Conservation (phyloP, 2,888 invertebrate genomes). For the Ptilodon capucinus region DNA sequence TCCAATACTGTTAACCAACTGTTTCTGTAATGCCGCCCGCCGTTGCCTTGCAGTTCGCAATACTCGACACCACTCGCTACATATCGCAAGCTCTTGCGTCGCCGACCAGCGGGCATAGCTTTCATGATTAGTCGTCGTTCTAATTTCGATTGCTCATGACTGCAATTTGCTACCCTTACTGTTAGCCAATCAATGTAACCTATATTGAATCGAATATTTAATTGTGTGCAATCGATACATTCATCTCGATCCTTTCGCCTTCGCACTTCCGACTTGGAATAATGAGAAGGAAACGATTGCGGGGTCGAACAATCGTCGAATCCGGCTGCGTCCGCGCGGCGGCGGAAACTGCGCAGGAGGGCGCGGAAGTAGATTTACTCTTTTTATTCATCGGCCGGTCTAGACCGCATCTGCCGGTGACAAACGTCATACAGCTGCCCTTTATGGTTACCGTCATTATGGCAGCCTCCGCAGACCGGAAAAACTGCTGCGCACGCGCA, state of each 20-base stretch:
- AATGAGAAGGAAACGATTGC: slow-evolving; percentile 74
- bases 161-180: slow-evolving; percentile 43
- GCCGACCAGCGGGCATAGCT: slow-evolving; percentile 54
- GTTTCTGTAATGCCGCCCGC: slow-evolving; percentile 63
- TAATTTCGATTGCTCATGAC: slow-evolving; percentile 44
- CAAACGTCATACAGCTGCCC: slow-evolving; percentile 71
- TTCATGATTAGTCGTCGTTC: slow-evolving; percentile 67
- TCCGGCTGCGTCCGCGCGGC: slow-evolving; percentile 66
- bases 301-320: slow-evolving; percentile 70
- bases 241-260: slow-evolving; percentile 51
- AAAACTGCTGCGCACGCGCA: slow-evolving; percentile 57
- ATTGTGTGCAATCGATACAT: slow-evolving; percentile 23
- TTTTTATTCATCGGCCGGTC: slow-evolving; percentile 75
- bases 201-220: slow-evolving; percentile 6
- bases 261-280: slow-evolving; percentile 68
- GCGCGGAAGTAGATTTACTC: slow-evolving; percentile 74
- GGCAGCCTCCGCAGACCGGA: slow-evolving; percentile 50
- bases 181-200: slow-evolving; percentile 26
- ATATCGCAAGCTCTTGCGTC: slow-evolving; percentile 80
- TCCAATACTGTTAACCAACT: slow-evolving; percentile 69
- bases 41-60: slow-evolving; percentile 65
- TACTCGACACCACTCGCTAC: slow-evolving; percentile 63
- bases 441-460: slow-evolving; percentile 61
- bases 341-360: slow-evolving; percentile 70
- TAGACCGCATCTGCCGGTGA: slow-evolving; percentile 78